Evolutionary conservation across 1,140 invertebrate genomes (phyloP).

Genomic region (Procambarus clarkii): DNA sequence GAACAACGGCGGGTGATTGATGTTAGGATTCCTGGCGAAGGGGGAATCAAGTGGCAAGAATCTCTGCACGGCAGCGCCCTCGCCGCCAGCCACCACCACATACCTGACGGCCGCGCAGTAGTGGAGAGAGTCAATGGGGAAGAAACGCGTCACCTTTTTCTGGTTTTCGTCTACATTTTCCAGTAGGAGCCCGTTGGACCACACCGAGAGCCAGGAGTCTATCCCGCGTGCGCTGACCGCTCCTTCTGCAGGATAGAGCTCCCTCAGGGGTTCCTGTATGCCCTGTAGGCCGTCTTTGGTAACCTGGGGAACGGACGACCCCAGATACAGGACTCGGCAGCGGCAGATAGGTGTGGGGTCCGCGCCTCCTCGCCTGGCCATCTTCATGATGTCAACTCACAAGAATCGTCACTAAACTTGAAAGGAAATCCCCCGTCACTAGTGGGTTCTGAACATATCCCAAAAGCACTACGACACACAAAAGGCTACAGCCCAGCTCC

Average conservation of each 20-base stretch:
- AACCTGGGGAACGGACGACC: constrained; percentile 96
- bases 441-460: neutral
- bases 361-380: constrained; percentile 66
- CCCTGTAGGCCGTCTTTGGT: constrained; percentile 98
- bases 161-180: constrained; percentile 98
- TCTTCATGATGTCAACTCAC: constrained; percentile 58
- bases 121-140: constrained; percentile 96
- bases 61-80: constrained; percentile 81
- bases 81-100: constrained; percentile 78
- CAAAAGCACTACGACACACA: constrained; percentile 12
- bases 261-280: constrained; percentile 96
- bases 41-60: constrained; percentile 98
- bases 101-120: constrained; percentile 98
- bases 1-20: constrained; percentile 95
- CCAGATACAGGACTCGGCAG: constrained; percentile 98
- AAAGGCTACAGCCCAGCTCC: constrained; percentile 26
- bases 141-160: constrained; percentile 96
- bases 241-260: constrained; percentile 96
- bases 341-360: constrained; percentile 90
- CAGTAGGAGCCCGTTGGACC: constrained; percentile 95
- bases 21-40: constrained; percentile 90
- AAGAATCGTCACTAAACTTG: constrained; percentile 21
- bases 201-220: constrained; percentile 97
- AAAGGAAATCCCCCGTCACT: constrained; percentile 12
- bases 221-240: constrained; percentile 86